Evolutionary conservation across 2,888 invertebrate genomes (phyloP).

Genomic region (Bugula neritina): DNA sequence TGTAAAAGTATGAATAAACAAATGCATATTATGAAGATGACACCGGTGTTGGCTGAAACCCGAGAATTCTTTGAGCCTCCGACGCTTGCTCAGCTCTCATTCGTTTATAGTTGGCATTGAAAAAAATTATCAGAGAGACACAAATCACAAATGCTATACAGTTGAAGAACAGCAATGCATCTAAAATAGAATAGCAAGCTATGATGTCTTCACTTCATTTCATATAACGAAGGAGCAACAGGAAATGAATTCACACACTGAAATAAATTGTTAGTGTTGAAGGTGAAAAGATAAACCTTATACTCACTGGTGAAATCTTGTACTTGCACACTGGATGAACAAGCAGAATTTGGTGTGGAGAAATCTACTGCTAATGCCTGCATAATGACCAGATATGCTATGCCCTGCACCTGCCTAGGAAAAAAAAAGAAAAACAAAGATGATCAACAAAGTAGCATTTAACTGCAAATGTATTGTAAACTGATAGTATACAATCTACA

Average conservation of each 20-base stretch:
- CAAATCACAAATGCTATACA: conserved; percentile 37
- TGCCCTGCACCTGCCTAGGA: conserved; percentile 46
- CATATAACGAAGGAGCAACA: no score
- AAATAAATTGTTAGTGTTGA: no score
- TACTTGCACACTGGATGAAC: conserved; percentile 32
- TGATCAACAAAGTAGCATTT: conserved; percentile 29
- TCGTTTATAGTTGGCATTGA: conserved; percentile 44
- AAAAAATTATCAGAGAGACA: conserved; percentile 38
- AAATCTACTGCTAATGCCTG: conserved; percentile 35
- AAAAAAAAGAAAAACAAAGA: conserved; percentile 25
- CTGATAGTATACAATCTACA: no score
- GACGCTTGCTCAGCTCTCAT: conserved; percentile 41
- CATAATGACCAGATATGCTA: conserved; percentile 42
- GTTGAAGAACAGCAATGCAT: conserved; percentile 39
- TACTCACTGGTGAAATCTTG: conserved; percentile 45
- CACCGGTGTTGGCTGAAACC: background rate
- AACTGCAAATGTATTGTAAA: background rate
- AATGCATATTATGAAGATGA: no score
- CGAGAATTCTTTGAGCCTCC: conserved; percentile 39
- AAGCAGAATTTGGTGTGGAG: background rate
- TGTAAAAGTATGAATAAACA: no score
- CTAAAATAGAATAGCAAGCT: conserved; percentile 41
- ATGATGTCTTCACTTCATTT: no score
- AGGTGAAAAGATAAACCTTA: no score
- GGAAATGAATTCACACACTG: no score